Evolutionary conservation across 2,888 invertebrate species (phyloP).

Genomic region (Tetramorium bicarinatum): DNA sequence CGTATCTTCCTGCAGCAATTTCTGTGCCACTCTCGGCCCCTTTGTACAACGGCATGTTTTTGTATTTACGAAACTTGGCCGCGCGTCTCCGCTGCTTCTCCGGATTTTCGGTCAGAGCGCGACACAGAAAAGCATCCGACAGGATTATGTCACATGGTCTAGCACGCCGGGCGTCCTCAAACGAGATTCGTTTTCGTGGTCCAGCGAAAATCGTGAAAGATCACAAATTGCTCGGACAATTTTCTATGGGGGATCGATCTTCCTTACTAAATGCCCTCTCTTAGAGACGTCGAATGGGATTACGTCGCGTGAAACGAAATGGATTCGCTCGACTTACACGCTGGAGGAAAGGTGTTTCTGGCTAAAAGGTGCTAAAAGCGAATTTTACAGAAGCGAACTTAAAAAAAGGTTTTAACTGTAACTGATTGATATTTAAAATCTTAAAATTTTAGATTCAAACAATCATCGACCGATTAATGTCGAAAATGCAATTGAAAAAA

Average conservation of each 20-base stretch:
- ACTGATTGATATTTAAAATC: not conserved
- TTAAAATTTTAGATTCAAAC: not conserved
- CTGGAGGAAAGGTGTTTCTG: constrained; percentile 2
- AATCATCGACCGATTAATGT: not conserved
- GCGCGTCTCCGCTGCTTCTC: constrained; percentile 51
- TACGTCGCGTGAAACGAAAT: constrained; percentile 68
- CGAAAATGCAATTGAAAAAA: not conserved
- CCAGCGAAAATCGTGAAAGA: constrained; percentile 80
- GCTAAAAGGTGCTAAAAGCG: not conserved
- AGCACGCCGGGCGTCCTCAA: constrained; percentile 75
- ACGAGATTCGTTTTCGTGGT: constrained; percentile 70
- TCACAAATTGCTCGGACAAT: constrained; percentile 85
- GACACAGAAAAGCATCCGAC: constrained; percentile 72
- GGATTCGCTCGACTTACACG: constrained; percentile 50
- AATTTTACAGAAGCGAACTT: constrained; percentile 3
- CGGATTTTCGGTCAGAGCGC: constrained; percentile 57
- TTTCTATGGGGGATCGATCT: constrained; percentile 77
- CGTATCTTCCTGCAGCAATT: constrained; percentile 63
- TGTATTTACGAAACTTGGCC: constrained; percentile 66
- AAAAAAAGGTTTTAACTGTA: not conserved
- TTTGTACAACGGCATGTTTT: constrained; percentile 68
- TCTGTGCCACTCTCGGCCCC: constrained; percentile 73
- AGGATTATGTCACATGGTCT: constrained; percentile 84
- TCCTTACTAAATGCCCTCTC: constrained; percentile 62
- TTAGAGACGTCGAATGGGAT: constrained; percentile 71